These are phyloP conservation scores for Cyprinus carpio DNA, from an alignment of 2,113 vertebrate genomes.

Conservation along the genomic window DNA sequence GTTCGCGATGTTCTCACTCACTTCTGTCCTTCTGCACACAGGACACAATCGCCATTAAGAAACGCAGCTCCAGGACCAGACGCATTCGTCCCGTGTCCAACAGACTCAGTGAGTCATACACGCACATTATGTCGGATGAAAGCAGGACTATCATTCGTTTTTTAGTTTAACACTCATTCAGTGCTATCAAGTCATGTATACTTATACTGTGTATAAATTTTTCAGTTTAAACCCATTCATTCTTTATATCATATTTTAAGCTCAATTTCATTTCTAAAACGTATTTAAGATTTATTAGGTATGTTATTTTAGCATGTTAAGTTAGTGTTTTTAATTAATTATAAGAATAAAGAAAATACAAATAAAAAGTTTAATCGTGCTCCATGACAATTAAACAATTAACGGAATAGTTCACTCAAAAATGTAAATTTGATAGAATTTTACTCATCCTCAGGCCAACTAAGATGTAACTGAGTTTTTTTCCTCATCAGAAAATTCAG, in stretches of 20 bases:
- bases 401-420: neutral
- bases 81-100: constrained; percentile 87
- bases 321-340: neutral
- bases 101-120: constrained; percentile 81
- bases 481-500: too few relatives aligned
- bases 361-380: neutral
- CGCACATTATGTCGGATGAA: neutral
- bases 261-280: neutral
- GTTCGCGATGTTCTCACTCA: neutral
- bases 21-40: constrained; percentile 57
- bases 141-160: neutral
- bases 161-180: neutral
- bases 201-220: neutral
- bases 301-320: neutral
- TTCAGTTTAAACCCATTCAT: constrained; percentile 31
- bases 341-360: neutral
- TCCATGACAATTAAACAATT: neutral
- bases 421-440: too few relatives aligned
- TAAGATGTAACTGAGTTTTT: too few relatives aligned
- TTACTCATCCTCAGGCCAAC: neutral
- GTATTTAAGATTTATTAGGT: neutral
- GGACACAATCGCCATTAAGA: constrained; percentile 92
- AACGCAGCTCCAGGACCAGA: constrained; percentile 82
- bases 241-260: constrained; percentile 24
- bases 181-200: neutral